Evolutionary conservation across 2,888 invertebrate genomes (phyloP), one percentile per base, ranked within the genome.

Genomic region (Brachypterus glaber): DNA sequence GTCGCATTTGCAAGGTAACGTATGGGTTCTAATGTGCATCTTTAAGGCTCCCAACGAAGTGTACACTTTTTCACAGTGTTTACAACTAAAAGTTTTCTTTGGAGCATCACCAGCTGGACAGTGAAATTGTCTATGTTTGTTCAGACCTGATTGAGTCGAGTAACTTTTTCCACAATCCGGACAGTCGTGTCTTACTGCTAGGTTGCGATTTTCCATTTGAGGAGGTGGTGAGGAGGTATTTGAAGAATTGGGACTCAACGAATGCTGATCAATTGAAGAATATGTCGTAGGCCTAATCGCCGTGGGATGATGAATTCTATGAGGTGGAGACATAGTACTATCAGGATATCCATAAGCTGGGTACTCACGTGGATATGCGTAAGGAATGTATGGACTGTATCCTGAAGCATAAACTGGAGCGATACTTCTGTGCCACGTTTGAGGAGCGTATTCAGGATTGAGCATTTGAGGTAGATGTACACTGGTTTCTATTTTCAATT

Each of bases 1-100:
- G 53, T 85, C 82, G 58, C 95, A 96, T 66, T 92, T 92, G 73
- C 93, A 95, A 11, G 95, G 95, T 52, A 95, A 67, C 3, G 95
- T 96, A 67, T 96, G 95, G 4, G 95, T 96, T 46, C 95, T 77
- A 50, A 95, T 93, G 69, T 96, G 95, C 95, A 96, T 96, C 67
- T 95, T 95, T 9, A 96, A 72, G 0, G 95, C 95, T 1, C 95
- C 95, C 46, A 93, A 68, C 0, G 90, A 90, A 9, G 87, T 85
- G 69, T 96, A 96, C 9, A 87, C 84, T 66, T 95, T 95, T 43
- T 89, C 86, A 69, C 95, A 96, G 64, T 83, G 87, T 62, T 93
- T 92, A 71, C 95, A 96, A 57, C 82, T 83, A 68, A 93, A 92
- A 4, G 87, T 82, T 65, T 91, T 91, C 61, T 89, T 81, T 38